A percentile compares a stretch with the other conserved stretches of the same genome.
Conservation (phyloP, 2,888 invertebrate species). For the Macrosiphum euphorbiae region DNA sequence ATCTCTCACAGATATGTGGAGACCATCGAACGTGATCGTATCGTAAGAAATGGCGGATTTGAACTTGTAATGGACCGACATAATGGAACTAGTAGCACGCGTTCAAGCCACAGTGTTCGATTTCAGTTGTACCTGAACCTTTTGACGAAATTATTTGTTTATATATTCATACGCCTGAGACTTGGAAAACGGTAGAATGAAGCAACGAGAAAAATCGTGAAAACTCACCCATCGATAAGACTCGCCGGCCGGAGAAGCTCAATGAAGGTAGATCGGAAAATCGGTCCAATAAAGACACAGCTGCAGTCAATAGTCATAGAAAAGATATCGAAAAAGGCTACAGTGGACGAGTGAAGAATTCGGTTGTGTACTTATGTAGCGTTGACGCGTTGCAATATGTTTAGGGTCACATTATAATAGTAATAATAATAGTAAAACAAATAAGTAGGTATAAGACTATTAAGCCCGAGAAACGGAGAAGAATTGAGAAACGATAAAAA, state of each 20-base stretch:
- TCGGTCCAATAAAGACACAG: neutral
- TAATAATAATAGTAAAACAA: constrained; percentile 11
- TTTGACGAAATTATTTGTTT: neutral
- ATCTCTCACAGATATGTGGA: constrained; percentile 95
- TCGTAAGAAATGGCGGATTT: constrained; percentile 96
- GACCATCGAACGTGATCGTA: constrained; percentile 96
- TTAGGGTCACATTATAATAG: neutral
- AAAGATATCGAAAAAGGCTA: neutral
- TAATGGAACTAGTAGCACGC: constrained; percentile 69
- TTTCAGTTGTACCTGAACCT: neutral
- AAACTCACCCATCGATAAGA: neutral
- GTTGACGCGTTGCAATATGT: neutral
- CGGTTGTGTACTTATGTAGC: neutral
- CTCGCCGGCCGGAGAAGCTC: neutral
- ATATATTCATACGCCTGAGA: neutral
- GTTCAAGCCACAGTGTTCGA: neutral
- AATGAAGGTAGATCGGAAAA: neutral
- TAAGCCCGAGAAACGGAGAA: constrained; percentile 62
- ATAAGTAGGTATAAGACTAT: neutral
- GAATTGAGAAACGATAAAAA: constrained; percentile 19
- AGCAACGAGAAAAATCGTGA: neutral
- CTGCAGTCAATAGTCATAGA: neutral
- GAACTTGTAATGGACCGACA: constrained; percentile 99
- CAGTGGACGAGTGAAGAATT: neutral
- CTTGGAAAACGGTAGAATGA: neutral